Evolutionary conservation across 2,888 invertebrate species (phyloP).

Genomic region (Zootermopsis nevadensis): DNA sequence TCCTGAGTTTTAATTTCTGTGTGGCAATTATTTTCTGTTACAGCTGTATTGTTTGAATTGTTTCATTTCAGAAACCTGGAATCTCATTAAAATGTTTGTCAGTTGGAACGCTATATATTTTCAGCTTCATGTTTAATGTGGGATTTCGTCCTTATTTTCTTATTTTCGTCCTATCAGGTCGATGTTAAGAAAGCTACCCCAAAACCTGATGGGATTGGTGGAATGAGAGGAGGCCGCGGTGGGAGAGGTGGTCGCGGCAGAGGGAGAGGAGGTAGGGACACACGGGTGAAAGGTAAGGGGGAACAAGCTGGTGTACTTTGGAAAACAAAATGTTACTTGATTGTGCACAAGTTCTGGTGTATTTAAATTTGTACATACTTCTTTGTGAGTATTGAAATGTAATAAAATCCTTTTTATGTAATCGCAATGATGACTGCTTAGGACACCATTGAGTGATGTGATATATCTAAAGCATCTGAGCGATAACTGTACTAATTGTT

Average conservation of each 20-base stretch:
- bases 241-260: constrained; percentile 69
- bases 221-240: constrained; percentile 72
- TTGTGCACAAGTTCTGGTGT: no score
- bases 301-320: neutral
- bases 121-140: no score
- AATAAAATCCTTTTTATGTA: neutral
- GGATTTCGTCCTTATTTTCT: no score
- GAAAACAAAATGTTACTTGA: no score
- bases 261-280: constrained; percentile 72
- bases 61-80: no score
- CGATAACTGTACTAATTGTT: neutral
- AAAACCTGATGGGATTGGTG: constrained; percentile 81
- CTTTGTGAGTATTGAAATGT: no score
- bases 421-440: constrained; percentile 43
- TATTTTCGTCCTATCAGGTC: constrained; percentile 67
- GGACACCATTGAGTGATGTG: constrained; percentile 45
- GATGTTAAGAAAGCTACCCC: constrained; percentile 97
- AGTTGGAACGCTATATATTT: no score
- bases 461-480: constrained; percentile 16
- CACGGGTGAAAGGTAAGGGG: constrained; percentile 19
- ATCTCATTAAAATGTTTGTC: no score
- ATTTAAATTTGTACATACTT: no score
- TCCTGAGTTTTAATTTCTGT: no score
- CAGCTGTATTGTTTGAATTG: no score
- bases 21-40: no score